Evolutionary conservation across 1,140 invertebrate species (phyloP), one percentile per base, ranked within the genome.

Genomic region (Augochlora pura): DNA sequence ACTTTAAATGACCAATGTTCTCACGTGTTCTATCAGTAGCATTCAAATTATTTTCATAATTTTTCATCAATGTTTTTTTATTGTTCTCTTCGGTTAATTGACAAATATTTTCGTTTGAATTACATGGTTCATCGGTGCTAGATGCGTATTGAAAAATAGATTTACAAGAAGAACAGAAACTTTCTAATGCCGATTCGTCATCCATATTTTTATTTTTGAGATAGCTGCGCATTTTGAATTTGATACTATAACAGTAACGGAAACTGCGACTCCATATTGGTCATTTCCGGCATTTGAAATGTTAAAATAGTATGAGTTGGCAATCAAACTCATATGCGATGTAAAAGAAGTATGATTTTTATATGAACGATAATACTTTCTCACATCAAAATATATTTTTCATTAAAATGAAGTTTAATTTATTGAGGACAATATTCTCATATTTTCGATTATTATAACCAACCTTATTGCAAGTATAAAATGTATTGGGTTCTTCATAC

Each of bases 391-490:
- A 46, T 76, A 18, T 42, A 46, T 3, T 38, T 60, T 79, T 71
- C 52, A 49, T 52, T 75, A 69, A 75, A 63, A 32, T 71, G 77
- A 78, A 77, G 32, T 68, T 38, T 18, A 16, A 21, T 84, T 84
- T 83, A 83, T 83, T 84, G 67, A 52, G 84, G 83, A 66, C 62
- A 18, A 32, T 59, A 75, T 66, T 73, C 65, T 59, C 10, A 67
- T 9, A 59, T 8, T 73, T 18, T 46, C n/a, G 49, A 74, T 49
- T 27, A 25, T 27, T 77, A 77, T 18, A 80, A 65, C 69, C 77
- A 54, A 39, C 54, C 5, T 27, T 46, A 12, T 42, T 46, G n/a
- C 14, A 46, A 78, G 10, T 32, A 54, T 42, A 16, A 16, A 54
- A 71, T 27, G 8, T 63, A 32, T 64, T 52, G 0, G 0, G 21